phyloP scores from a whole-genome alignment of 2,888 invertebrate species.

The Rhagonycha lutea region DNA sequence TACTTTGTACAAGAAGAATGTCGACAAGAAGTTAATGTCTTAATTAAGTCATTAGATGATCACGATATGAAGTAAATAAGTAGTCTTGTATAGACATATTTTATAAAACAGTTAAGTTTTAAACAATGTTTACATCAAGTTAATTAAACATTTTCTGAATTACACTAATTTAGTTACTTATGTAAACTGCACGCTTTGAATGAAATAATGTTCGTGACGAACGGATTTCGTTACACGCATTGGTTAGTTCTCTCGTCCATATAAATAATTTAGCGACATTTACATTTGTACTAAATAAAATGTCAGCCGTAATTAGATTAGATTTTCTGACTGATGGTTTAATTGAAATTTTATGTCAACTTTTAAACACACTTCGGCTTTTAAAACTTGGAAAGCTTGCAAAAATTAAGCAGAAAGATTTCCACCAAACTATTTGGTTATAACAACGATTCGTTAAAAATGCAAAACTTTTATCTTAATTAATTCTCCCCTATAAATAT shows the following conservation, averaged over 20 bases:
- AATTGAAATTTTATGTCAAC: not conserved
- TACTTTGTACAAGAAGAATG: not conserved
- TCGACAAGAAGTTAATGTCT: not conserved
- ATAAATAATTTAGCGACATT: conserved; percentile 11
- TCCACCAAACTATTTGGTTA: not conserved
- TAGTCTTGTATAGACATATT: not conserved
- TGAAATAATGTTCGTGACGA: conserved; percentile 10
- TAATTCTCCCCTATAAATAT: not conserved
- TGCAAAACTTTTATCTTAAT: not conserved
- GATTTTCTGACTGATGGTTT: not conserved
- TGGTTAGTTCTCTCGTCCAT: conserved; percentile 4
- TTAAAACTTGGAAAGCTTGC: not conserved
- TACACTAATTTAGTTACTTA: conserved; percentile 12
- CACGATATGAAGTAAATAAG: conserved; percentile 3
- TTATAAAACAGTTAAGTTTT: not conserved
- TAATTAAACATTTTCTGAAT: not conserved
- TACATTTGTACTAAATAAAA: conserved; percentile 8
- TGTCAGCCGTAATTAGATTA: not conserved
- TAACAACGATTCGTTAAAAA: not conserved
- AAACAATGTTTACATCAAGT: not conserved
- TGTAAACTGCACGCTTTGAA: conserved; percentile 17
- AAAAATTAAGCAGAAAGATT: not conserved
- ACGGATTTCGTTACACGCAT: conserved; percentile 13
- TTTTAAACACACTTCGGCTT: not conserved
- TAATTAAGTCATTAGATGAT: conserved; percentile 5